Evolutionary conservation across 2,113 vertebrate species (phyloP), one percentile per base, ranked within the genome.

Genomic region (Talpa occidentalis): DNA sequence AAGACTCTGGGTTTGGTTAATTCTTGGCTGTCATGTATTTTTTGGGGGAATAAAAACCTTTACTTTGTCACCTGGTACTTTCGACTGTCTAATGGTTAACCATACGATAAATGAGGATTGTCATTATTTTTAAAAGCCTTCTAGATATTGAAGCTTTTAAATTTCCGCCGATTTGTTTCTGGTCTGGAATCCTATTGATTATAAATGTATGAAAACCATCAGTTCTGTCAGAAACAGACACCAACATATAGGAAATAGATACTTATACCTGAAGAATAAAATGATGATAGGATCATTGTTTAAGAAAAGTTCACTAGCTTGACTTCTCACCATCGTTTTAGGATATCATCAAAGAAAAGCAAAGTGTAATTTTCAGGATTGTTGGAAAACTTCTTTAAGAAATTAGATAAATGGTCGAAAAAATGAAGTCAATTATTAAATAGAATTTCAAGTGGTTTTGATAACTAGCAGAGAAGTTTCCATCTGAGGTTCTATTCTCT

Each of bases 291-390:
- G 70, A 76, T 66, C 74, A 52, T 56, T 88, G 44, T 84, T 90
- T 89, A 59, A 60, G 60, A n/a, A 80, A 35, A 12, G 78, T 93
- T 91, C 12, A 74, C 59, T 74, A 21, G 59, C 60, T 85, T 64
- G 47, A 83, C 26, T 81, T 85, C 81, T 64, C 37, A 26, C 26
- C 78, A 88, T 90, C 44, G 73, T 96, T 91, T 77, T 90, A 80
- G 54, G 19, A 42, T 73, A 12, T n/a, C 17, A 24, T 70, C 52
- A 74, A 92, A 47, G 22, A 93, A 88, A 59, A 2, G 10, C 60
- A 10, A 85, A 74, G 37, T 67, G 22, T 10, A 37, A 28, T 91
- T 82, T 85, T 89, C 52, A 37, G 60, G 10, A 79, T 47, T 84
- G 26, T 66, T 64, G 74, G 37, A 62, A 94, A 77, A 37, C 37